These are phyloP conservation scores for Galleria mellonella DNA, from an alignment of 1,140 invertebrate genomes.

Conservation along the genomic window DNA sequence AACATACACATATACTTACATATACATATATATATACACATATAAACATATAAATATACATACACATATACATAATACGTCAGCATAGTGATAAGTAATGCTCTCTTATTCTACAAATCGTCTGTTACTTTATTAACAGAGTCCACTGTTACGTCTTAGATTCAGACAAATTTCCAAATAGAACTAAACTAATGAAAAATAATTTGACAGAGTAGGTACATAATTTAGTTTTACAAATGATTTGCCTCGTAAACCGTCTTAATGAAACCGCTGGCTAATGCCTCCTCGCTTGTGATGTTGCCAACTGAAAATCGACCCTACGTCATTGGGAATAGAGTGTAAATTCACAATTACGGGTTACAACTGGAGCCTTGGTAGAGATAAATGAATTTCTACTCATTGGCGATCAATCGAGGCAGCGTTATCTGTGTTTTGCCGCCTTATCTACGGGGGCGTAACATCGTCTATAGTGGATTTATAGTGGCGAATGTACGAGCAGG, in stretches of 20 bases:
- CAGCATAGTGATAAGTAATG: no score
- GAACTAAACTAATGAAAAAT: no score
- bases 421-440: constrained; percentile 11
- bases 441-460: constrained; percentile 7
- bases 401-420: constrained; percentile 10
- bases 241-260: neutral
- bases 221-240: no score
- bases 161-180: no score
- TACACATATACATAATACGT: no score
- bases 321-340: neutral
- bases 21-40: no score
- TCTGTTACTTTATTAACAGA: no score
- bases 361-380: neutral
- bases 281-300: neutral
- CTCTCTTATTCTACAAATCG: no score
- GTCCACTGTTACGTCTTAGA: no score
- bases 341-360: neutral
- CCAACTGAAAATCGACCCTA: neutral
- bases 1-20: no score
- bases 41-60: no score
- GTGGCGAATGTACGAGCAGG: neutral
- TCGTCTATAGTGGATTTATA: constrained; percentile 3
- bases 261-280: neutral
- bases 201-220: no score
- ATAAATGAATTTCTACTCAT: constrained; percentile 15